These are phyloP conservation scores for Taurulus bubalis DNA, from an alignment of 2,113 vertebrate species.

Conservation along the genomic window DNA sequence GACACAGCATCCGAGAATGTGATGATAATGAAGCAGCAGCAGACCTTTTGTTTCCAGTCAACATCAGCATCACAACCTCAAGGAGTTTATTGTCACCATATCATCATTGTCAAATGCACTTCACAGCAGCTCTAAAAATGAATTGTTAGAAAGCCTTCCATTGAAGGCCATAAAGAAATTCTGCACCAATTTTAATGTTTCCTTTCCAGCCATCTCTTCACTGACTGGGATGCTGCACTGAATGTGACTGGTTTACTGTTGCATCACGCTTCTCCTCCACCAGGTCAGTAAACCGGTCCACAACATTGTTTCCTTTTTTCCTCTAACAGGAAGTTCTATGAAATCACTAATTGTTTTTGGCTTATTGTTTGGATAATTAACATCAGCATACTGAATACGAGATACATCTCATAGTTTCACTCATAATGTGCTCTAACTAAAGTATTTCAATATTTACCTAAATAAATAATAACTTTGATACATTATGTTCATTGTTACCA, in stretches of 20 bases:
- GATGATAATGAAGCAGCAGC: neutral
- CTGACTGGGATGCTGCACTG: neutral
- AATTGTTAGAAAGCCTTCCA: neutral
- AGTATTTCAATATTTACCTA: neutral
- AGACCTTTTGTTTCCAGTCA: neutral
- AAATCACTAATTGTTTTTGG: neutral
- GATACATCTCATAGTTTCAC: neutral
- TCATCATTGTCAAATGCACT: neutral
- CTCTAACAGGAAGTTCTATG: neutral
- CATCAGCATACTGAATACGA: neutral
- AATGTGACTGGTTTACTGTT: neutral
- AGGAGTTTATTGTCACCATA: neutral
- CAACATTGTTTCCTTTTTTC: neutral
- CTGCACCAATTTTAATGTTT: neutral
- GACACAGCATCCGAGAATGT: neutral
- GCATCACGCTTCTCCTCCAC: neutral
- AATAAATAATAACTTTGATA: neutral
- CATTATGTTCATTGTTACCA: neutral
- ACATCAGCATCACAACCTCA: neutral
- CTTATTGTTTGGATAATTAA: neutral
- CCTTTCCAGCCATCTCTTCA: neutral
- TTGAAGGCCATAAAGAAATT: neutral
- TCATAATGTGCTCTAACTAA: neutral
- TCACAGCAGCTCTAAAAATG: neutral
- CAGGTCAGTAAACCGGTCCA: neutral